These are phyloP conservation scores for Galerucella pusilla DNA, from an alignment of 2,888 invertebrate genomes.

Conservation along the genomic window DNA sequence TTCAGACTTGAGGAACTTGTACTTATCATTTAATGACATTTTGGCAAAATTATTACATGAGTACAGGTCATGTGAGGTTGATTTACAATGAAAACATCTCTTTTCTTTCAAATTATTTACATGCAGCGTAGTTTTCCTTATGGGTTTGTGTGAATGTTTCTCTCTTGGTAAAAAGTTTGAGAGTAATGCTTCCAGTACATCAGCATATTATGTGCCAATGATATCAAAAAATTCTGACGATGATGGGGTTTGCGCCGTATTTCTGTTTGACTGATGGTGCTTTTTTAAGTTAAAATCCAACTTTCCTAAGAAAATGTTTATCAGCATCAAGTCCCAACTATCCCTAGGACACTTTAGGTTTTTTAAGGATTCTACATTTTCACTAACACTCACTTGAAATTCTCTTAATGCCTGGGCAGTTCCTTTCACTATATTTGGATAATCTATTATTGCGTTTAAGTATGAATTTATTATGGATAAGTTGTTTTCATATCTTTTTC, in stretches of 20 bases:
- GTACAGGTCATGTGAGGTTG: neutral
- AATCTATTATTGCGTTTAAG: slow-evolving; percentile 2
- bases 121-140: slow-evolving; percentile 5
- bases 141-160: neutral
- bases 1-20: slow-evolving; percentile 6
- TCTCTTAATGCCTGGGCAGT: slow-evolving; percentile 10
- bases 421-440: slow-evolving; percentile 13
- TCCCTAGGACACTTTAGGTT: slow-evolving; percentile 2
- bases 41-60: slow-evolving; percentile 6
- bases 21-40: neutral
- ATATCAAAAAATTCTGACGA: slow-evolving; percentile 5
- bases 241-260: neutral
- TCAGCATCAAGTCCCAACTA: no score
- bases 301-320: no score
- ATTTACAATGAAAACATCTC: neutral
- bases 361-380: slow-evolving; percentile 19
- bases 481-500: slow-evolving; percentile 1
- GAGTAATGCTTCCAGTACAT: neutral
- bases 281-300: no score
- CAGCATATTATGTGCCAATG: neutral
- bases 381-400: slow-evolving; percentile 11
- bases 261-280: neutral
- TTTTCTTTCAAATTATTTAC: neutral
- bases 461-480: slow-evolving; percentile 1
- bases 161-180: slow-evolving; percentile 7